A percentile compares a stretch with the other conserved stretches of the same genome.
These are phyloP conservation scores for Pachydiplax longipennis DNA, from an alignment of 2,888 invertebrate species.

Conservation along the genomic window DNA sequence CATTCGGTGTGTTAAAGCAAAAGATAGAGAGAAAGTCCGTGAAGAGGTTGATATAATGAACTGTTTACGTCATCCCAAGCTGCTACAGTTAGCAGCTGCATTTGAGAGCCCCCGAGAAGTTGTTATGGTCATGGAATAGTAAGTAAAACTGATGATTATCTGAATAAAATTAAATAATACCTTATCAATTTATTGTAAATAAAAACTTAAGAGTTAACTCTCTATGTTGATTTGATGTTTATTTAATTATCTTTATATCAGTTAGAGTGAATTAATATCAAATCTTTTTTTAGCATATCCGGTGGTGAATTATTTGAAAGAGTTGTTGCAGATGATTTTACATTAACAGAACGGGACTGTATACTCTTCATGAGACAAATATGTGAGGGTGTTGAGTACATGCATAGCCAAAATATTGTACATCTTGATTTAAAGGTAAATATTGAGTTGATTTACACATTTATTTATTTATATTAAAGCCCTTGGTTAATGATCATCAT, in stretches of 20 bases:
- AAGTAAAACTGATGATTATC: constrained; percentile 60
- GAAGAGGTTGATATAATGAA: constrained; percentile 91
- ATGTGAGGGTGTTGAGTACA: constrained; percentile 88
- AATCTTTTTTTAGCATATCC: constrained; percentile 71
- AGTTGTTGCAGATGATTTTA: constrained; percentile 91
- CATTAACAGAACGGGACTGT: constrained; percentile 85
- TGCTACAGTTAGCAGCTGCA: constrained; percentile 83
- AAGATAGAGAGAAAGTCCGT: constrained; percentile 76
- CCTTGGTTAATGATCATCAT: too few relatives aligned
- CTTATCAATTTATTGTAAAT: background rate
- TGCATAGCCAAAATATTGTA: constrained; percentile 83
- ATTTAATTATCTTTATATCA: background rate
- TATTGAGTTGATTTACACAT: too few relatives aligned
- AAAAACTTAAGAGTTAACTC: too few relatives aligned
- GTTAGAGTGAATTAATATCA: background rate
- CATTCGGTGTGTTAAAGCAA: constrained; percentile 74
- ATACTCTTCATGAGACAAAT: constrained; percentile 89
- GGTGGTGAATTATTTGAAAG: constrained; percentile 95
- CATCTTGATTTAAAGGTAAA: constrained; percentile 87
- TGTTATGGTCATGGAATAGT: constrained; percentile 92
- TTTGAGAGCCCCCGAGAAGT: constrained; percentile 80
- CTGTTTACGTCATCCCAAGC: constrained; percentile 79
- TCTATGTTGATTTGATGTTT: too few relatives aligned
- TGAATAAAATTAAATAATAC: background rate
- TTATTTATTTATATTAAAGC: too few relatives aligned